phyloP scores from a whole-genome alignment of 2,888 invertebrate genomes.

The Ypsolopha sequella region DNA sequence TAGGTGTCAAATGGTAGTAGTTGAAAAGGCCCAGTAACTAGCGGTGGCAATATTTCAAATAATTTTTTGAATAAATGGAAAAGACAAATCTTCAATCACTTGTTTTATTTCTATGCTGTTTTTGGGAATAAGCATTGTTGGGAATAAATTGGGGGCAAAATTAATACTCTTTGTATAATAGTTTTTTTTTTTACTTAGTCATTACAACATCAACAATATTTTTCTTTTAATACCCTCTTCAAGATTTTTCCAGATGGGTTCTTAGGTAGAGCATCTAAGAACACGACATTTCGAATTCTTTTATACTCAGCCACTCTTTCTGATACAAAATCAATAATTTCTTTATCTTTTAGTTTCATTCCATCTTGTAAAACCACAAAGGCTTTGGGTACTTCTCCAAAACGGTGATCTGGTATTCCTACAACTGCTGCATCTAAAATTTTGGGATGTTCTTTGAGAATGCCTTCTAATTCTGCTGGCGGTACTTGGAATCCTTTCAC shows the following conservation, averaged over 20 bases:
- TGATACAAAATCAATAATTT: slow-evolving; percentile 72
- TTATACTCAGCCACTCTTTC: slow-evolving; percentile 81
- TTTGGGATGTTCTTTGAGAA: slow-evolving; percentile 77
- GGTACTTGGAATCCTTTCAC: slow-evolving; percentile 82
- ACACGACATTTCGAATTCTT: slow-evolving; percentile 73
- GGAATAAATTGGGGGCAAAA: no score
- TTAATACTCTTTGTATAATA: no score
- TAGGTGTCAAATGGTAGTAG: no score
- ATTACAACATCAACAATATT: slow-evolving; percentile 17
- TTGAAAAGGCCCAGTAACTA: no score
- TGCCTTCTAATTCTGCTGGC: slow-evolving; percentile 87
- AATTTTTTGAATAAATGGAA: no score
- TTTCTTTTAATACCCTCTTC: slow-evolving; percentile 65
- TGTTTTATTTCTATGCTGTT: no score
- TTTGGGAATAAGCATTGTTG: no score
- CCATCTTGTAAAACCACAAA: slow-evolving; percentile 73
- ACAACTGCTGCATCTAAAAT: slow-evolving; percentile 86
- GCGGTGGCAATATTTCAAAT: no score
- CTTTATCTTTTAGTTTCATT: slow-evolving; percentile 47
- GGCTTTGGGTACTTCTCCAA: slow-evolving; percentile 83
- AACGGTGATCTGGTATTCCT: slow-evolving; percentile 75
- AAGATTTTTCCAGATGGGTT: slow-evolving; percentile 82
- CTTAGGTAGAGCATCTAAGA: slow-evolving; percentile 77
- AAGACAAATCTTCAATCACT: no score
- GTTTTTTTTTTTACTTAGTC: no score